These are phyloP conservation scores for Clarias magur DNA, from an alignment of 2,113 vertebrate genomes.

Conservation along the genomic window DNA sequence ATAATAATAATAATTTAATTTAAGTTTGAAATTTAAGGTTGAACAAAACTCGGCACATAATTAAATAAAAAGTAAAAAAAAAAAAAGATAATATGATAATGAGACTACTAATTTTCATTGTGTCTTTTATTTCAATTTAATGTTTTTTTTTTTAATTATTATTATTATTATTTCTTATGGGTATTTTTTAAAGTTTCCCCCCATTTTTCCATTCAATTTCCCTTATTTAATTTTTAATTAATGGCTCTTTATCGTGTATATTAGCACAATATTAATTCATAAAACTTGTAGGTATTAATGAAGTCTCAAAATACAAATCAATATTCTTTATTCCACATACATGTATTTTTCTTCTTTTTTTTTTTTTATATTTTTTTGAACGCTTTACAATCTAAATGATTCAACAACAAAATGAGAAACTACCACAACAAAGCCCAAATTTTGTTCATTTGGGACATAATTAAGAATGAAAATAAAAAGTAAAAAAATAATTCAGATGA, in stretches of 20 bases:
- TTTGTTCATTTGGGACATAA: constrained; percentile 64
- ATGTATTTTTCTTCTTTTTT: constrained; percentile 61
- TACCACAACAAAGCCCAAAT: constrained; percentile 80
- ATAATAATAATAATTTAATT: too few species aligned
- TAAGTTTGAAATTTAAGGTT: too few species aligned
- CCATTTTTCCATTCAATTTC: background rate
- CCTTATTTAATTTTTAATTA: background rate
- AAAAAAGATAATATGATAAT: background rate
- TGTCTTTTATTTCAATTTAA: background rate
- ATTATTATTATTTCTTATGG: background rate
- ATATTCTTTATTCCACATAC: constrained; percentile 82
- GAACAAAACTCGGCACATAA: background rate
- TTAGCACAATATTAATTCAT: background rate
- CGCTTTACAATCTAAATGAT: constrained; percentile 81
- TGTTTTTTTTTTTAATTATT: too few species aligned
- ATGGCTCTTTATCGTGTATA: background rate
- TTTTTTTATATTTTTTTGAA: constrained; percentile 58
- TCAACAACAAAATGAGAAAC: constrained; percentile 82
- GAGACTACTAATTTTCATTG: background rate
- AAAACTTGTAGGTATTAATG: constrained; percentile 49
- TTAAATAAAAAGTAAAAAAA: background rate
- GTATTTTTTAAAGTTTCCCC: background rate
- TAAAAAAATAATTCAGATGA: constrained; percentile 60
- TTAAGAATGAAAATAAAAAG: constrained; percentile 11
- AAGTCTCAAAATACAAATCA: constrained; percentile 72